Conservation (phyloP, 2,113 vertebrate genomes). For the Sus scrofa region T2T-Sscrofa CM000822.6:30005001-30005500, state of each 20-base stretch:
- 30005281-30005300: background rate
- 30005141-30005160: background rate
- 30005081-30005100: background rate
- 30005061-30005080: no score
- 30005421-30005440: conserved; percentile 5
- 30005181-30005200: background rate
- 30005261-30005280: background rate
- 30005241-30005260: conserved; percentile 48
- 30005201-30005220: background rate
- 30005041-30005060: no score
- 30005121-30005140: background rate
- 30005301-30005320: conserved; percentile 37
- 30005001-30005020: background rate
- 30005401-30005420: background rate
- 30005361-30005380: background rate
- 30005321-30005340: conserved; percentile 44
- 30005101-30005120: background rate
- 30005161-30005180: background rate
- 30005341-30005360: conserved; percentile 40
- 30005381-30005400: conserved; percentile 23
- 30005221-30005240: background rate
- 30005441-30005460: background rate
- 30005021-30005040: background rate
- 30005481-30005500: no score
- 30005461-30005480: background rate